Percentiles rank a stretch among this genome's conserved stretches.
These are phyloP conservation scores for Apotomis betuletana DNA, from an alignment of 2,888 invertebrate genomes.

Conservation along the genomic window DNA sequence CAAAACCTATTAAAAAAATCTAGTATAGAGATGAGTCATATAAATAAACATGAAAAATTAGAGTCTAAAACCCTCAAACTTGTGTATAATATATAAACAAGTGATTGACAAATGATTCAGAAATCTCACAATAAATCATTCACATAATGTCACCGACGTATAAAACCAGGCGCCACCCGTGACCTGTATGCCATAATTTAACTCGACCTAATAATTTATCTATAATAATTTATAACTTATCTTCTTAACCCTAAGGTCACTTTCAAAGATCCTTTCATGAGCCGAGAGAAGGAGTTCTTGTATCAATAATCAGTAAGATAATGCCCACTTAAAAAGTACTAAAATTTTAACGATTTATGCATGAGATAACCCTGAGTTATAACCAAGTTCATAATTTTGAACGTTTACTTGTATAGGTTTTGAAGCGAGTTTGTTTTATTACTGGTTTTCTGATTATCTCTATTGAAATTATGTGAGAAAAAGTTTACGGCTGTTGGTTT, in stretches of 20 bases:
- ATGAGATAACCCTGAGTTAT: constrained; percentile 60
- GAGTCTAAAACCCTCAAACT: too few species aligned
- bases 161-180: constrained; percentile 37
- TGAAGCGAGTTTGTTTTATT: constrained; percentile 30
- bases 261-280: constrained; percentile 56
- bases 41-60: too few species aligned
- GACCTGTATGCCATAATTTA: constrained; percentile 34
- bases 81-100: background rate
- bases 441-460: constrained; percentile 25
- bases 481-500: constrained; percentile 15
- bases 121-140: constrained; percentile 28
- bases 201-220: constrained; percentile 49
- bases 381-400: constrained; percentile 47
- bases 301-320: constrained; percentile 71
- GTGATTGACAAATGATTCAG: background rate
- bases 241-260: constrained; percentile 62
- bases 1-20: too few species aligned
- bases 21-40: too few species aligned
- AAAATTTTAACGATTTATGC: constrained; percentile 76
- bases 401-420: constrained; percentile 42
- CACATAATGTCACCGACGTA: constrained; percentile 25
- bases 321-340: constrained; percentile 72
- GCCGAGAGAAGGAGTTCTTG: constrained; percentile 60
- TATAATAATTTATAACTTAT: constrained; percentile 59
- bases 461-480: constrained; percentile 35